Evolutionary conservation across 2,888 invertebrate species (phyloP), one percentile per base, ranked within the genome.

Genomic region (Lasioglossum oenotherae): DNA sequence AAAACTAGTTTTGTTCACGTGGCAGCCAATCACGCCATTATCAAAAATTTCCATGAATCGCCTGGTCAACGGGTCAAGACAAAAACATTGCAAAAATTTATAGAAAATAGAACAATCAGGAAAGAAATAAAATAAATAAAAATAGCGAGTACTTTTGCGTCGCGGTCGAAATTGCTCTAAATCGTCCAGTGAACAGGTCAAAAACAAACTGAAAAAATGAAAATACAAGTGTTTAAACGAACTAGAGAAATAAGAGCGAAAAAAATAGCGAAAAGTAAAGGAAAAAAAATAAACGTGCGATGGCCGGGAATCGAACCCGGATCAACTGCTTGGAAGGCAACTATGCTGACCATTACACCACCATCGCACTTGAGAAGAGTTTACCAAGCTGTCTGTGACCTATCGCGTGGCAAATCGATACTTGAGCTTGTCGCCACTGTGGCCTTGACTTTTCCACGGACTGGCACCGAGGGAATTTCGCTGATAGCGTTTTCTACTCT

Each of bases 291-390:
- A 86, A 81, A 8, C 80, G 88, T 92, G 92, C 93, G 92, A 92
- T 92, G 92, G 94, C 93, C 94, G 93, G 93, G 94, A 94, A 94
- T 94, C 94, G 93, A 94, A 94, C 93, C 93, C 93, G 93, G 94
- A 94, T 94, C 94, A 93, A 94, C 93, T 93, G 93, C 94, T 95
- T 94, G 92, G 92, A 94, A 94, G 93, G 92, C 92, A 93, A 94
- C 93, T 94, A 95, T 94, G 94, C 94, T 94, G 91, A 94, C 94
- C 93, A 94, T 94, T 93, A 94, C 94, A 94, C 94, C 93, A 94
- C 93, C 93, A 93, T 93, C 93, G 94, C 94, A 93, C 85, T 79
- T 78, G 67, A 1, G n/a, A 41, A 2, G 14, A 19, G 0, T 12
- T 0, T 0, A n/a, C 5, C 6, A 0, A 35, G 16, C 46, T 35